phyloP scores from a whole-genome alignment of 2,888 invertebrate genomes.

The Eristalinus sepulchralis region DNA sequence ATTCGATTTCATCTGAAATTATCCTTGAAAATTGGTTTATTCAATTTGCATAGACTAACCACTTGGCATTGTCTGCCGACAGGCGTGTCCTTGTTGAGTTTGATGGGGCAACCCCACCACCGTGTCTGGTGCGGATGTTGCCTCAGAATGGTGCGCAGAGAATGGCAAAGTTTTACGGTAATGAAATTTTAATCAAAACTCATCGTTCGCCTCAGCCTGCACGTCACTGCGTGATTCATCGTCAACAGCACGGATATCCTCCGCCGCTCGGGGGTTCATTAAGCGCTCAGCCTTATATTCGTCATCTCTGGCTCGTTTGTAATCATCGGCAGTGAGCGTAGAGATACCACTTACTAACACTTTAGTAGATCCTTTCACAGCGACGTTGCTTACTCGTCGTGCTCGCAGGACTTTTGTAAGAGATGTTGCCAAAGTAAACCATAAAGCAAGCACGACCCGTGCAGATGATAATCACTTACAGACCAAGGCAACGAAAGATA shows the following conservation, averaged over 20 bases:
- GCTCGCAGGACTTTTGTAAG: slow-evolving; percentile 45
- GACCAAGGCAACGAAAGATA: slow-evolving; percentile 6
- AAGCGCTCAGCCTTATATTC: slow-evolving; percentile 36
- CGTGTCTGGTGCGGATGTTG: background rate
- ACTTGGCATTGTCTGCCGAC: slow-evolving; percentile 4
- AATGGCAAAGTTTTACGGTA: slow-evolving; percentile 48
- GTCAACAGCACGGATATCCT: slow-evolving; percentile 7
- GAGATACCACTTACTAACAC: slow-evolving; percentile 49
- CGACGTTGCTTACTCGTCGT: background rate
- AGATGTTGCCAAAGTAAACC: slow-evolving; percentile 55
- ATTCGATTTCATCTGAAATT: slow-evolving; percentile 62
- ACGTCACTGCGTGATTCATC: slow-evolving; percentile 28
- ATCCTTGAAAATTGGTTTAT: slow-evolving; percentile 60
- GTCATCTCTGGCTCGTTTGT: slow-evolving; percentile 35
- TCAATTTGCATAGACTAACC: slow-evolving; percentile 62
- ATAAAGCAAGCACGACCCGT: slow-evolving; percentile 60
- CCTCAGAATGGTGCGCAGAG: background rate
- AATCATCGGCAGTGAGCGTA: slow-evolving; percentile 21
- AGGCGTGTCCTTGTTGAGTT: slow-evolving; percentile 41
- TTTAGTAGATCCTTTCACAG: slow-evolving; percentile 11
- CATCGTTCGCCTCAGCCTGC: background rate
- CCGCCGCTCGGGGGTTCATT: slow-evolving; percentile 53
- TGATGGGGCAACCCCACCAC: slow-evolving; percentile 15
- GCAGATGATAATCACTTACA: slow-evolving; percentile 62
- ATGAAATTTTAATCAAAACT: slow-evolving; percentile 67